Conservation (phyloP, 2,888 invertebrate species). For the Euplagia quadripunctaria region DNA sequence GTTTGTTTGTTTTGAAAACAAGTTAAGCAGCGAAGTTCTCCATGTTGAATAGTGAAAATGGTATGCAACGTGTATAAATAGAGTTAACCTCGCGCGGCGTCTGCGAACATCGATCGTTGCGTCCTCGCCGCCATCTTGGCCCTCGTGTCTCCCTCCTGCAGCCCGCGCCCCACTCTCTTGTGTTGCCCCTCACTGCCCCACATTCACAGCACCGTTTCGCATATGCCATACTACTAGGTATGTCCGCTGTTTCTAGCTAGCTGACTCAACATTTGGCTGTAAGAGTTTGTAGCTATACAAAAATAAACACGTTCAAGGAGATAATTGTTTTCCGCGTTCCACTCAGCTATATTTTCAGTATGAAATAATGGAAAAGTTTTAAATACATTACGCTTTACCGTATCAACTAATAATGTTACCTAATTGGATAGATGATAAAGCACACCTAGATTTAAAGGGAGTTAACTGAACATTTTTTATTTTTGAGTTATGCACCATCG, state of each 20-base stretch:
- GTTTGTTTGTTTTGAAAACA: conserved; percentile 23
- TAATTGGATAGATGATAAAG: background rate
- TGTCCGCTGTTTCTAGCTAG: conserved; percentile 54
- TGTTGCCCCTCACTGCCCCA: conserved; percentile 83
- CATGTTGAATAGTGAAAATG: conserved; percentile 71
- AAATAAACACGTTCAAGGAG: conserved; percentile 66
- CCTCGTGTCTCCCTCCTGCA: conserved; percentile 83
- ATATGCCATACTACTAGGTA: conserved; percentile 66
- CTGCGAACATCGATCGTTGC: conserved; percentile 86
- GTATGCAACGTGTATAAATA: conserved; percentile 83
- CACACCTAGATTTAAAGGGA: too few species aligned
- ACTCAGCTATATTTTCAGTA: conserved; percentile 3
- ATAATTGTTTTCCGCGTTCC: conserved; percentile 53
- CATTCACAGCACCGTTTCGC: conserved; percentile 83
- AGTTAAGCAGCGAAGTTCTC: conserved; percentile 52
- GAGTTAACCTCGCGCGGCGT: conserved; percentile 83
- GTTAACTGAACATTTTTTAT: background rate
- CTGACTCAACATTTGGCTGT: conserved; percentile 52
- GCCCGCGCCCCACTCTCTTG: conserved; percentile 72
- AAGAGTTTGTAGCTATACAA: conserved; percentile 43
- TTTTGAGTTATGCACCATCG: too few species aligned
- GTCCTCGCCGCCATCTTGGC: conserved; percentile 87
- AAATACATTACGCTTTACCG: background rate
- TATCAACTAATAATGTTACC: background rate
- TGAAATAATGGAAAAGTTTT: background rate